These are phyloP conservation scores for Pollimyrus isidori DNA, from an alignment of 2,113 vertebrate genomes.

Conservation along the genomic window DNA sequence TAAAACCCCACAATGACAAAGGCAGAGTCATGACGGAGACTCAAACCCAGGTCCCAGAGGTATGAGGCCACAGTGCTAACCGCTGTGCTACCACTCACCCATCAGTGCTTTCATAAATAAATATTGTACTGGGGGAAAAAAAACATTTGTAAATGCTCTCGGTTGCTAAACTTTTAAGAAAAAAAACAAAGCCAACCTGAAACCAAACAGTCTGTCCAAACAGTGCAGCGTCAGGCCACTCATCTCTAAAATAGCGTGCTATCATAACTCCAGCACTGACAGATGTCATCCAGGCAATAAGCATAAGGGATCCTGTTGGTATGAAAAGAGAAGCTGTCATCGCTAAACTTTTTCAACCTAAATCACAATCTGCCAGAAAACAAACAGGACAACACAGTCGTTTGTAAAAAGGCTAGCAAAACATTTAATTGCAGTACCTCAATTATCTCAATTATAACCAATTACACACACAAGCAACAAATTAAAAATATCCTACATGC, in stretches of 20 bases:
- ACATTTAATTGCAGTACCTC: background rate
- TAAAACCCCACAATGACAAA: background rate
- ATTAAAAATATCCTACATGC: background rate
- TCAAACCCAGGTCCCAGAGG: background rate
- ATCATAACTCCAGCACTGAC: conserved; percentile 70
- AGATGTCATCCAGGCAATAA: conserved; percentile 71
- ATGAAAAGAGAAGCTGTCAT: background rate
- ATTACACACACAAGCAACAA: background rate
- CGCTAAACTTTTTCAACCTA: background rate
- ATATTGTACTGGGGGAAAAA: background rate
- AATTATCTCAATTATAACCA: background rate
- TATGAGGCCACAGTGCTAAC: background rate
- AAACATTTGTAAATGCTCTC: background rate
- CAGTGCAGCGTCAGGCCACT: conserved; percentile 62
- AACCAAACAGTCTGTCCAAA: conserved; percentile 74
- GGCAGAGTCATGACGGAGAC: background rate
- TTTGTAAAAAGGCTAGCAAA: background rate
- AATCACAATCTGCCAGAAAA: background rate
- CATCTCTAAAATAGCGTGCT: conserved; percentile 73
- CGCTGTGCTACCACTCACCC: background rate
- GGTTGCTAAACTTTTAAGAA: background rate
- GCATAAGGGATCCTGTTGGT: conserved; percentile 69
- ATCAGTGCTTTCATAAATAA: background rate
- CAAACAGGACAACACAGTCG: background rate
- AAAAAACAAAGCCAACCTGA: conserved; percentile 60